Percentiles rank a stretch among this genome's conserved stretches.
Conservation (phyloP, 2,113 vertebrate genomes). For the Eurystomus gularis region DNA sequence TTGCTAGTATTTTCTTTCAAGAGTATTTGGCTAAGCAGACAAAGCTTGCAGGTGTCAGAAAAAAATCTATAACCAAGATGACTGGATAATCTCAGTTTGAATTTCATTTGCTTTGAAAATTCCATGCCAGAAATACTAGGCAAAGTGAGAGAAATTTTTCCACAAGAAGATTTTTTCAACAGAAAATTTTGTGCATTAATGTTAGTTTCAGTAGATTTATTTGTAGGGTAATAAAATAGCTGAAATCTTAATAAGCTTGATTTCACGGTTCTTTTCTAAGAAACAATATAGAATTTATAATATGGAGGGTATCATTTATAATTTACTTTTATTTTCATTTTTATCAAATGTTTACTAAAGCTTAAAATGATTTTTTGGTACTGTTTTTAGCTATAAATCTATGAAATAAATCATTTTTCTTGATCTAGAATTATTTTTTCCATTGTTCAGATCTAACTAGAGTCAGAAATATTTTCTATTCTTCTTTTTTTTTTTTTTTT, state of each 20-base stretch:
- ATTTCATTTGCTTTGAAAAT: background rate
- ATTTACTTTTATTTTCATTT: background rate
- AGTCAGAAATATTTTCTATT: background rate
- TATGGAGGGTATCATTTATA: background rate
- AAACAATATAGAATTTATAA: background rate
- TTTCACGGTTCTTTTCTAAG: background rate
- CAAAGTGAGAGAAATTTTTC: background rate
- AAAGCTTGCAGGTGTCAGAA: background rate
- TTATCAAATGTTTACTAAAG: background rate
- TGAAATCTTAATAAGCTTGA: background rate
- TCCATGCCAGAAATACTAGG: background rate
- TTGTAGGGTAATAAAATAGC: background rate
- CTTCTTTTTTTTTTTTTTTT: background rate
- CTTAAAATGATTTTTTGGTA: background rate
- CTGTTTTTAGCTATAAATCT: background rate
- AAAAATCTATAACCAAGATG: background rate
- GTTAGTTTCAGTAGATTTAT: background rate
- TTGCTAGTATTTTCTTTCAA: background rate
- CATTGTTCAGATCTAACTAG: background rate
- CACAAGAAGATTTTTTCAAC: background rate
- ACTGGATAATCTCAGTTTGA: background rate
- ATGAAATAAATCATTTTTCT: background rate
- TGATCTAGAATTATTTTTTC: background rate
- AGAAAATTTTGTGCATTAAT: background rate
- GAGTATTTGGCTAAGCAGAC: background rate